phyloP scores from a whole-genome alignment of 2,888 invertebrate species.

The Limnephilus auricula region DNA sequence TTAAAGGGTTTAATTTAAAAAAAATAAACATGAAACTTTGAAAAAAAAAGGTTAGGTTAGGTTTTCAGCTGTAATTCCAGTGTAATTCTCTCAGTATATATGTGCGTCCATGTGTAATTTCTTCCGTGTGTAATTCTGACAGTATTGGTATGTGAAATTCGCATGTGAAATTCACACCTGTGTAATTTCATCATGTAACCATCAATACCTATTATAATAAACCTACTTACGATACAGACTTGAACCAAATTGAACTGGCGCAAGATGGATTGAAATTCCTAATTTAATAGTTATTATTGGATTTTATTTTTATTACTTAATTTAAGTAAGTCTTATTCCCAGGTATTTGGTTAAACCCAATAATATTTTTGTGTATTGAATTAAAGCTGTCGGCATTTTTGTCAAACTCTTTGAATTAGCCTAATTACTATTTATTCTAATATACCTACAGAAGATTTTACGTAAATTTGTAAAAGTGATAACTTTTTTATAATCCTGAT shows the following conservation, averaged over 20 bases:
- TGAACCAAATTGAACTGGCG: background rate
- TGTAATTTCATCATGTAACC: too few relatives aligned
- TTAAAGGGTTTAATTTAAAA: background rate
- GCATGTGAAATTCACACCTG: too few relatives aligned
- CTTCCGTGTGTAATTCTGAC: too few relatives aligned
- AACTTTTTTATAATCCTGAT: background rate
- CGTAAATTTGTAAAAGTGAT: background rate
- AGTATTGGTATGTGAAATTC: too few relatives aligned
- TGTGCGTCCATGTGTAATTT: too few relatives aligned
- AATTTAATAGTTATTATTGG: background rate
- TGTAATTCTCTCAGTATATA: too few relatives aligned
- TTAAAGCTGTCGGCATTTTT: background rate
- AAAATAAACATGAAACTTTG: too few relatives aligned
- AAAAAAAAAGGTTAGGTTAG: too few relatives aligned
- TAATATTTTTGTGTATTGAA: background rate
- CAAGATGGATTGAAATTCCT: background rate
- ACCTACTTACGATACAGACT: background rate
- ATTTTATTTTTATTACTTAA: background rate
- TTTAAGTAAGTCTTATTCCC: background rate
- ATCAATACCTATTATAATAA: too few relatives aligned
- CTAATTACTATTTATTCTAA: background rate
- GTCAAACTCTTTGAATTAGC: background rate
- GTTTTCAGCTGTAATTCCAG: too few relatives aligned
- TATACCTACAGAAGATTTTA: background rate
- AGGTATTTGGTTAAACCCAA: background rate